These are phyloP conservation scores for Pantelozetes paolii DNA, from an alignment of 2,888 invertebrate genomes.

Conservation along the genomic window DNA sequence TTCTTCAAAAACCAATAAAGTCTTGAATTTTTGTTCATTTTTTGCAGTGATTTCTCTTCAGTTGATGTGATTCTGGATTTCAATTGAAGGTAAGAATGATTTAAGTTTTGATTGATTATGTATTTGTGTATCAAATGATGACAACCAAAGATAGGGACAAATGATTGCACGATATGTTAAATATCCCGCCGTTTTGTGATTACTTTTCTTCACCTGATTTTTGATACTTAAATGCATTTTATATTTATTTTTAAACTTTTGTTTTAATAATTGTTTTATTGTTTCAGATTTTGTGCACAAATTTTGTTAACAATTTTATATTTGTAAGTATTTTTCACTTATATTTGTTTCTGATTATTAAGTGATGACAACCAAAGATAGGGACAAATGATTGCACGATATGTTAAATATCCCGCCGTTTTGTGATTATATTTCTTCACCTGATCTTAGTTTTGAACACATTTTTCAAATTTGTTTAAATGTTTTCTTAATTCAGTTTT, in stretches of 20 bases:
- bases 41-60: not conserved
- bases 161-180: not conserved
- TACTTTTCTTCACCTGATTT: conserved; percentile 30
- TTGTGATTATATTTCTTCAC: conserved; percentile 34
- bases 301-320: not conserved
- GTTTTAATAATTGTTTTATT: not conserved
- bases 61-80: not conserved
- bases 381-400: not conserved
- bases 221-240: not conserved
- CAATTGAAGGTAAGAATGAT: too few relatives aligned
- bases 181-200: conserved; percentile 28
- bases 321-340: not conserved
- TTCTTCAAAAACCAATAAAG: not conserved
- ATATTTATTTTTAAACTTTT: not conserved
- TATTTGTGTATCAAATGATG: not conserved
- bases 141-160: not conserved
- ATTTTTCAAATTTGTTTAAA: not conserved
- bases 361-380: not conserved
- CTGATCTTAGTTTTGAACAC: not conserved
- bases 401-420: conserved; percentile 23
- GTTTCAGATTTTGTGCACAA: not conserved
- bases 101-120: not conserved
- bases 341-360: not conserved
- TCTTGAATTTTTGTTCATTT: not conserved
- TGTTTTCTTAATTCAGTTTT: not conserved